Base-by-base conservation (phyloP, 2,888 invertebrate species). In the Chrysolina americana region DNA sequence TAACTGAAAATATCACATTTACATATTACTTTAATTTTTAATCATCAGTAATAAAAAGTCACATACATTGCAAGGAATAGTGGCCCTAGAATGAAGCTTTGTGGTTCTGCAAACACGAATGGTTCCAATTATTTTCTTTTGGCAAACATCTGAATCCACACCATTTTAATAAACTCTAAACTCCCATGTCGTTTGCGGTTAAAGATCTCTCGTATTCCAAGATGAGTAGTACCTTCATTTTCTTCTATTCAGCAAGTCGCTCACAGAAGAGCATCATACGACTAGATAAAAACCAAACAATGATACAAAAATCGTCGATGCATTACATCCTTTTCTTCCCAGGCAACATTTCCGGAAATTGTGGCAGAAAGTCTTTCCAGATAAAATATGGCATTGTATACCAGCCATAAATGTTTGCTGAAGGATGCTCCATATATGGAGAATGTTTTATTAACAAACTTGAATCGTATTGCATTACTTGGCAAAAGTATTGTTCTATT, bases 381-480 rank as follows among this genome's bases (percentile, higher is more conserved):
- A 59, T 59, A 59, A 28, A 59, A 59, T 36, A 53, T 15, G 5
- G 19, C 19, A 10, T 21, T 15, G 15, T 59, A 21, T 23, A 36
- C 23, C 36, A 36, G 59, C 59, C 8, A 59, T 59, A 10, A 59
- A 59, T 28, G 59, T 59, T 15, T 10, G 10, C 8, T 59, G 36
- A 36, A 59, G 36, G 28, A 59, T 28, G 8, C 36, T 36, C 36
- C n/a, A 15, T n/a, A 59, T 36, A 36, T n/a, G 15, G n/a, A 36
- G 59, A 59, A n/a, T 59, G 59, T 59, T 59, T 59, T 36, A 59
- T 59, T 36, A 59, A 36, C n/a, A n/a, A n/a, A 59, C 59, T 59
- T n/a, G 28, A 36, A 36, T 36, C n/a, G 36, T 28, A 36, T 36
- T 59, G 59, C 10, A 36, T 15, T 13, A 36, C 36, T 59, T 36